Conservation (phyloP, 2,113 vertebrate genomes). For the Columbina picui region DNA sequence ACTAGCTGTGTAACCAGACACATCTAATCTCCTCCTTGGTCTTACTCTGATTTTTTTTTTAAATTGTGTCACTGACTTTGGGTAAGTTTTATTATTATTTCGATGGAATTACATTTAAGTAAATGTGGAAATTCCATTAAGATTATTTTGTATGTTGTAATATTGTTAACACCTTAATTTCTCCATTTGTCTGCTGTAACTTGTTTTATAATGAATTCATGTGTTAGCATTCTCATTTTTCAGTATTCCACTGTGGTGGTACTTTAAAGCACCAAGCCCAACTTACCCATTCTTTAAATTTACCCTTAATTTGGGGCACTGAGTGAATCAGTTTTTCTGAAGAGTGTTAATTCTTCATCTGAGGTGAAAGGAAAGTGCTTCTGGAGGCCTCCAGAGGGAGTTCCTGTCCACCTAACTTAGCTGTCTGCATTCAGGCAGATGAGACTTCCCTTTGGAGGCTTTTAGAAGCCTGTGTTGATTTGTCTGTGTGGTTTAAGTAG, state of each 20-base stretch:
- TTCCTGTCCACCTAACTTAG: neutral
- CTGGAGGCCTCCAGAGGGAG: slow-evolving; percentile 49
- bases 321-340: neutral
- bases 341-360: neutral
- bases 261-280: neutral
- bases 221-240: neutral
- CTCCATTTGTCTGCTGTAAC: neutral
- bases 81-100: neutral
- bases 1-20: neutral
- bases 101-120: neutral
- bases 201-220: neutral
- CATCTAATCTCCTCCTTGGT: neutral
- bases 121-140: neutral
- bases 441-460: neutral
- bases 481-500: neutral
- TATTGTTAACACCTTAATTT: neutral
- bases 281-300: neutral
- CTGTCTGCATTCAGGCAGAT: neutral
- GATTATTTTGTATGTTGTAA: neutral
- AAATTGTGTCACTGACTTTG: neutral
- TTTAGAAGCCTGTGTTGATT: neutral
- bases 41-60: neutral
- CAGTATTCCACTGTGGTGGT: neutral
- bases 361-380: neutral
- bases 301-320: neutral